phyloP scores from a whole-genome alignment of 2,113 vertebrate genomes.

The Calidris pygmaea region DNA sequence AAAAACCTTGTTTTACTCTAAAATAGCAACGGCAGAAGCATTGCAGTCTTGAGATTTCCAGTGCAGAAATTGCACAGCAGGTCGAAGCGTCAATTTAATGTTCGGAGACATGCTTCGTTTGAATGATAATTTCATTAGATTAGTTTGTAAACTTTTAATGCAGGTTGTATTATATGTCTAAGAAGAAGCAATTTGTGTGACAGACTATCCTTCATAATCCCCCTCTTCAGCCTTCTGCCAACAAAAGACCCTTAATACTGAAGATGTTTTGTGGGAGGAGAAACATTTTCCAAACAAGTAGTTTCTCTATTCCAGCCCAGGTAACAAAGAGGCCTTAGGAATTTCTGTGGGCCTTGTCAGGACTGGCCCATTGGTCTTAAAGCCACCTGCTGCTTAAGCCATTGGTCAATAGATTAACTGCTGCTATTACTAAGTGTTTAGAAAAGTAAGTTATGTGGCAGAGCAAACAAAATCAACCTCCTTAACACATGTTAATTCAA shows the following conservation, averaged over 20 bases:
- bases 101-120: constrained; percentile 59
- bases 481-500: constrained; percentile 84
- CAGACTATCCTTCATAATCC: constrained; percentile 81
- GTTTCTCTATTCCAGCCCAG: constrained; percentile 78
- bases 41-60: neutral
- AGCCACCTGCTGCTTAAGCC: constrained; percentile 85
- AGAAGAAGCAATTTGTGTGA: constrained; percentile 79
- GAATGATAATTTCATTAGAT: constrained; percentile 80
- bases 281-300: constrained; percentile 83
- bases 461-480: constrained; percentile 83
- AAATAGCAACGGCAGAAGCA: neutral
- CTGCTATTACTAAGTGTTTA: constrained; percentile 79
- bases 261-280: constrained; percentile 83
- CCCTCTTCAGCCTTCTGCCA: constrained; percentile 75
- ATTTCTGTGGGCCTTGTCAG: constrained; percentile 72
- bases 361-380: constrained; percentile 73
- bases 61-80: constrained; percentile 18
- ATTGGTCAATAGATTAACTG: constrained; percentile 82
- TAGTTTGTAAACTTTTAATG: constrained; percentile 76
- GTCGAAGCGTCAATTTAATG: constrained; percentile 58
- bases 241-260: constrained; percentile 82
- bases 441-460: constrained; percentile 82
- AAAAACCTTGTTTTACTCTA: neutral
- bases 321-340: constrained; percentile 83
- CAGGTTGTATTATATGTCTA: constrained; percentile 71